Evolutionary conservation across 2,113 vertebrate genomes (phyloP), one percentile per base, ranked within the genome.

Genomic region (Clupea harengus): DNA sequence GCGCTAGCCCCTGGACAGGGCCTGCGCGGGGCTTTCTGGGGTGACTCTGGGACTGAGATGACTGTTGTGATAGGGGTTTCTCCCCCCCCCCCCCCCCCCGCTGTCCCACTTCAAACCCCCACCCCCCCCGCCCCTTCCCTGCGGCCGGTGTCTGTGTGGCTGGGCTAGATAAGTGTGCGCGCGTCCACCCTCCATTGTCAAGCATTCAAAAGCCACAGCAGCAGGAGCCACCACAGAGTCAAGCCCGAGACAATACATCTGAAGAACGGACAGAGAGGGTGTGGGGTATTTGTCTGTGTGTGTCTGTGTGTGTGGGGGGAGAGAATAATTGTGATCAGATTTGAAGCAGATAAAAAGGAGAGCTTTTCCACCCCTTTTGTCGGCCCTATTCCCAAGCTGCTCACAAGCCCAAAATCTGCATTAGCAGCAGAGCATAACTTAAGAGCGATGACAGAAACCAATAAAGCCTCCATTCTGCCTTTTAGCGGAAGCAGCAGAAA

Each of bases 201-300:
- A 13, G 64, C 87, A 85, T 91, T 91, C 85, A 90, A 91, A 72
- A 92, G 89, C n/a, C 75, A 28, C 86, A 83, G 88, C 86, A 87
- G 87, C 83, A 80, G 72, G 39, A 72, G 64, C 64, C 44, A 78
- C 87, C 84, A 89, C 89, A 92, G 88, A 90, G 89, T 52, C 82
- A 45, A 86, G 81, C 80, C 67, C 82, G 81, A 91, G 92, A 94
- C 88, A 93, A 93, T 90, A 89, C 87, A 91, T 93, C 89, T 89
- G 78, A 93, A 88, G 89, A 90, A 72, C 64, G 20, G 1, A 39
- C 39, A 39, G 39, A 39, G 83, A 84, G 44, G 82, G 85, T 45
- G 89, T 81, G 86, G 81, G 84, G 89, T 64, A 82, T 18, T 86
- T 78, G 88, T 83, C 84, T 52, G 88, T 89, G 90, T 92, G 85